phyloP scores from a whole-genome alignment of 2,888 invertebrate species.

The Torymus tubicola region DNA sequence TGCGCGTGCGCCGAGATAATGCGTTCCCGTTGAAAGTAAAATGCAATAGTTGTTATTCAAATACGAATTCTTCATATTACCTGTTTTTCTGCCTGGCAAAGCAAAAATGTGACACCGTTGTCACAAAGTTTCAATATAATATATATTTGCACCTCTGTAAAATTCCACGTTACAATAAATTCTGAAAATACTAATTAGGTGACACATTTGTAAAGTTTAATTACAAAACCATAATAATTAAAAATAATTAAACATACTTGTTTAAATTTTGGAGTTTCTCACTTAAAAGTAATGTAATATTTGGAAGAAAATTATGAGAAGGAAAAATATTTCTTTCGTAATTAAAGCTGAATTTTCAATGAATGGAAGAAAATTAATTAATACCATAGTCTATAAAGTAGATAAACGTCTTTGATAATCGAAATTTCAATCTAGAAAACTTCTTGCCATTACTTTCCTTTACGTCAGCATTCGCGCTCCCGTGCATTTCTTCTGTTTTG shows the following conservation, averaged over 20 bases:
- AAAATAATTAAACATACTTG: too few species aligned
- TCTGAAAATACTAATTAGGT: too few species aligned
- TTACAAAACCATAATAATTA: too few species aligned
- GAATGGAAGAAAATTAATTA: not conserved
- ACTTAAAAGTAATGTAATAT: too few species aligned
- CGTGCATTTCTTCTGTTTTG: conserved; percentile 15
- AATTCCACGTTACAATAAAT: too few species aligned
- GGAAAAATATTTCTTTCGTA: too few species aligned
- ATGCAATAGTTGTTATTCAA: conserved; percentile 38
- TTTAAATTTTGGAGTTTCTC: too few species aligned
- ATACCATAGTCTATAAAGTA: not conserved
- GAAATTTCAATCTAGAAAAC: not conserved
- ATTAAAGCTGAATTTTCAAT: not conserved
- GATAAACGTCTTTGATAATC: conserved; percentile 3
- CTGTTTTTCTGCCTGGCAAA: not conserved
- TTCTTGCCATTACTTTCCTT: not conserved
- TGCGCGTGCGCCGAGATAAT: conserved; percentile 30
- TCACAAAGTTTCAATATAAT: too few species aligned
- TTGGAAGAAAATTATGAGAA: too few species aligned
- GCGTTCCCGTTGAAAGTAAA: conserved; percentile 36
- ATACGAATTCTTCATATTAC: conserved; percentile 14
- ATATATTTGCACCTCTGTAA: too few species aligned
- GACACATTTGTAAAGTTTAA: too few species aligned
- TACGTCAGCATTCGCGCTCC: conserved; percentile 8
- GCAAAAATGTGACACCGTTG: too few species aligned